These are phyloP conservation scores for Planiliza haematocheilus DNA, from an alignment of 2,113 vertebrate species.

Conservation along the genomic window DNA sequence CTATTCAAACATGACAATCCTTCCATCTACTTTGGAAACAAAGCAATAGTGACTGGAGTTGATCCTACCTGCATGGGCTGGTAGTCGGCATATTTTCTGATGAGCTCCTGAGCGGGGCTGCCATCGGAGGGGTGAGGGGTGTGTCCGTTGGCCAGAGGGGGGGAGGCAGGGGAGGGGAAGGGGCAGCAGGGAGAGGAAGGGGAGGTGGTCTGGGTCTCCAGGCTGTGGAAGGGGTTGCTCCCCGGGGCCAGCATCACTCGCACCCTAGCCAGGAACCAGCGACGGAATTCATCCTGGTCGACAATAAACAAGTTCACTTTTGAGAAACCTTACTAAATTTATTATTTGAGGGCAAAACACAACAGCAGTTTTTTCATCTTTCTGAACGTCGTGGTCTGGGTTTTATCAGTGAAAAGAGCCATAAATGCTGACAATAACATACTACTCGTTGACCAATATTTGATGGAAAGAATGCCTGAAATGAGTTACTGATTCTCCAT, in stretches of 20 bases:
- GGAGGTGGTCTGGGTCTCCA: conserved; percentile 84
- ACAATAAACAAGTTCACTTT: conserved; percentile 12
- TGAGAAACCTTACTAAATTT: not conserved
- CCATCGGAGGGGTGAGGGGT: conserved; percentile 77
- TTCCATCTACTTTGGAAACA: not conserved
- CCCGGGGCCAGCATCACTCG: conserved; percentile 88
- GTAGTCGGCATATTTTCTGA: conserved; percentile 82
- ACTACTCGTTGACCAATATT: too few species aligned
- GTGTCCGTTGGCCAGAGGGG: conserved; percentile 83
- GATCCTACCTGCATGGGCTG: conserved; percentile 77
- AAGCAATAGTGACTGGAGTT: not conserved
- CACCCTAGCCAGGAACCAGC: conserved; percentile 96
- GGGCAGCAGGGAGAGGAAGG: conserved; percentile 82
- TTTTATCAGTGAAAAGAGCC: not conserved
- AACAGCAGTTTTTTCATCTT: not conserved
- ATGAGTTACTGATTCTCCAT: too few species aligned
- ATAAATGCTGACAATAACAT: not conserved
- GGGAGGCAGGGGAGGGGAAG: conserved; percentile 73
- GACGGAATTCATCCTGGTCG: conserved; percentile 93
- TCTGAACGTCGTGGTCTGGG: not conserved
- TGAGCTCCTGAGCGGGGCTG: conserved; percentile 82
- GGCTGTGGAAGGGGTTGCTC: conserved; percentile 85
- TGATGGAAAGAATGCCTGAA: too few species aligned
- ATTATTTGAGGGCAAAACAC: not conserved
- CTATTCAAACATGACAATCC: not conserved